Conservation (phyloP, 2,113 vertebrate genomes). For the Pterophyllum scalare region DNA sequence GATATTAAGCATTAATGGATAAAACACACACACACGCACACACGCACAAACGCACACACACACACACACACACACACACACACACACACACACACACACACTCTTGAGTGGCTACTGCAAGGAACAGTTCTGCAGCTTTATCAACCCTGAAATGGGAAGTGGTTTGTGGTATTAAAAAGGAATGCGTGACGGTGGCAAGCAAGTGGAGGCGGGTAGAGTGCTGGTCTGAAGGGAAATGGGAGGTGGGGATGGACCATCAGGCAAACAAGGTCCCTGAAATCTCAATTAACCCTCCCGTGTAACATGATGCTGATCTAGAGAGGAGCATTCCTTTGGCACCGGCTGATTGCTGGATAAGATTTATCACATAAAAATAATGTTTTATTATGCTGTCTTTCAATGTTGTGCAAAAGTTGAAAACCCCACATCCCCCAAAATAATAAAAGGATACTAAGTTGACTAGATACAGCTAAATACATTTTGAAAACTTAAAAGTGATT, state of each 20-base stretch:
- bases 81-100: slow-evolving; percentile 7
- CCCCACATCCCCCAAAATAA: not conserved
- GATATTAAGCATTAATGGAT: slow-evolving; percentile 54
- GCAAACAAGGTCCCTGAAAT: slow-evolving; percentile 30
- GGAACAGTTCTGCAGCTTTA: slow-evolving; percentile 55
- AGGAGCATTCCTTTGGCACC: not conserved
- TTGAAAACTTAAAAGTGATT: not conserved
- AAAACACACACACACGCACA: slow-evolving; percentile 7
- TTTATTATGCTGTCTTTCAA: not conserved
- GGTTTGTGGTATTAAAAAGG: slow-evolving; percentile 63
- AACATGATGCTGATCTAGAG: not conserved
- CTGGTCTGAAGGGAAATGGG: slow-evolving; percentile 17
- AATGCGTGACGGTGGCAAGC: slow-evolving; percentile 40
- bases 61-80: not conserved
- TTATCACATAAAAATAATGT: not conserved
- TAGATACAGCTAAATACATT: not conserved
- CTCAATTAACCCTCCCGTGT: slow-evolving; percentile 33
- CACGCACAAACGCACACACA: not conserved
- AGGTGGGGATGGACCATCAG: not conserved
- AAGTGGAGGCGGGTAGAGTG: not conserved
- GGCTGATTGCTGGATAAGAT: not conserved
- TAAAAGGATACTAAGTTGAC: not conserved
- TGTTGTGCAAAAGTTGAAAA: not conserved
- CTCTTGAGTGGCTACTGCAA: slow-evolving; percentile 29
- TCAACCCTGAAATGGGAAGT: slow-evolving; percentile 64